Conservation (phyloP, 2,797 vertebrate species). For the Coendou prehensilis region DNA sequence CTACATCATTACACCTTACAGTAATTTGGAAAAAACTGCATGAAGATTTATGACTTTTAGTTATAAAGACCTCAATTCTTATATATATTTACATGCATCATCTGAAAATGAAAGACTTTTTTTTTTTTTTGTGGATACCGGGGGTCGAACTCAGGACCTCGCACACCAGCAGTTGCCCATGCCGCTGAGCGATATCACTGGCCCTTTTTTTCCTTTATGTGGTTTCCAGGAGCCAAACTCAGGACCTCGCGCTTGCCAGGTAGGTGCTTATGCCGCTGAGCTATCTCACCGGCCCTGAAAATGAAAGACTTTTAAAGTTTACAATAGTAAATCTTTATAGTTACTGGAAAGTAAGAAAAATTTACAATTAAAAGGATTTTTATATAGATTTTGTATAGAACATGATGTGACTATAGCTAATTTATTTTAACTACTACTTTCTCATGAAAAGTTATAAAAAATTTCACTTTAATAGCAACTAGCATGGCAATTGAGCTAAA, state of each 20-base stretch:
- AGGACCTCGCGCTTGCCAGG: too few relatives aligned
- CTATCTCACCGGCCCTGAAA: neutral
- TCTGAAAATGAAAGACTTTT: neutral
- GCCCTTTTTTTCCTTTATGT: too few relatives aligned
- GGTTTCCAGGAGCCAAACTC: too few relatives aligned
- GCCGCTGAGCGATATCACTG: too few relatives aligned
- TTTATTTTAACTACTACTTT: neutral
- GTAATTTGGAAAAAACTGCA: neutral
- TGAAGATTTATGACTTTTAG: neutral
- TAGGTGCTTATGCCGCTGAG: too few relatives aligned
- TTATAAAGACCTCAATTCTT: neutral
- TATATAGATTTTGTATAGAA: too few relatives aligned
- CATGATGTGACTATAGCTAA: neutral
- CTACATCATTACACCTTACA: neutral
- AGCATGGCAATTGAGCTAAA: neutral
- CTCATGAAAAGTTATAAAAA: conserved; percentile 39
- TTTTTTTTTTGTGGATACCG: too few relatives aligned
- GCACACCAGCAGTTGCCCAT: too few relatives aligned
- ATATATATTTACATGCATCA: neutral
- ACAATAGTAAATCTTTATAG: neutral
- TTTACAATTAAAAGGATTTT: neutral
- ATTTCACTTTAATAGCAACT: neutral
- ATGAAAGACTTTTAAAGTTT: neutral
- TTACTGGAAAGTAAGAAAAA: neutral
- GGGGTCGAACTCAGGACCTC: too few relatives aligned